Percentiles rank a stretch among this genome's conserved stretches.
Evolutionary conservation across 2,113 vertebrate genomes (phyloP).

Genomic region (Verasper variegatus): DNA sequence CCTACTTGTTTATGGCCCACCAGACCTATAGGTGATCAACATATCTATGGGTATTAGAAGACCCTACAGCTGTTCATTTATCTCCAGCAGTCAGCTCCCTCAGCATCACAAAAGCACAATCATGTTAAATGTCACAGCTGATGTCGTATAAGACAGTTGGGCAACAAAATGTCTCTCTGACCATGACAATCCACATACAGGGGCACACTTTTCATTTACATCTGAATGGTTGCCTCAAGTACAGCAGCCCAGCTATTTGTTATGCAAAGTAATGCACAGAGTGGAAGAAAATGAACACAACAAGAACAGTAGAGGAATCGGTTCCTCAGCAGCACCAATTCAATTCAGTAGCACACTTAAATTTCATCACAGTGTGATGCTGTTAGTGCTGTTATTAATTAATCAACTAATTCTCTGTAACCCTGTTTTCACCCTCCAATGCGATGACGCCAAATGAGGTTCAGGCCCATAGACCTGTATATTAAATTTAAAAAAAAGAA

Average conservation of each 20-base stretch:
- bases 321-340: neutral
- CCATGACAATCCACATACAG: constrained; percentile 5
- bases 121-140: constrained; percentile 72
- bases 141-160: constrained; percentile 78
- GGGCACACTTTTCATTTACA: constrained; percentile 46
- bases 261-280: constrained; percentile 27
- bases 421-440: too few species aligned
- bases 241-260: constrained; percentile 29
- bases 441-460: too few species aligned
- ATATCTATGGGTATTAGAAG: constrained; percentile 69
- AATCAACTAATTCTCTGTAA: too few species aligned
- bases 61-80: constrained; percentile 72
- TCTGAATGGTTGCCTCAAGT: constrained; percentile 37
- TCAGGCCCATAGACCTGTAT: too few species aligned
- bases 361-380: neutral
- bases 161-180: constrained; percentile 24
- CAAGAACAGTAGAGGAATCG: neutral
- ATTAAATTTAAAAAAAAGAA: too few species aligned
- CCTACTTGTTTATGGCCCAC: constrained; percentile 58
- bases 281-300: constrained; percentile 9
- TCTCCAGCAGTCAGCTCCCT: constrained; percentile 69
- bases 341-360: neutral
- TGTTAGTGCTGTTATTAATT: neutral
- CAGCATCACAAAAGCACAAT: constrained; percentile 58
- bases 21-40: constrained; percentile 60